phyloP scores from a whole-genome alignment of 1,140 invertebrate species.

The Eupristina koningsbergeri region DNA sequence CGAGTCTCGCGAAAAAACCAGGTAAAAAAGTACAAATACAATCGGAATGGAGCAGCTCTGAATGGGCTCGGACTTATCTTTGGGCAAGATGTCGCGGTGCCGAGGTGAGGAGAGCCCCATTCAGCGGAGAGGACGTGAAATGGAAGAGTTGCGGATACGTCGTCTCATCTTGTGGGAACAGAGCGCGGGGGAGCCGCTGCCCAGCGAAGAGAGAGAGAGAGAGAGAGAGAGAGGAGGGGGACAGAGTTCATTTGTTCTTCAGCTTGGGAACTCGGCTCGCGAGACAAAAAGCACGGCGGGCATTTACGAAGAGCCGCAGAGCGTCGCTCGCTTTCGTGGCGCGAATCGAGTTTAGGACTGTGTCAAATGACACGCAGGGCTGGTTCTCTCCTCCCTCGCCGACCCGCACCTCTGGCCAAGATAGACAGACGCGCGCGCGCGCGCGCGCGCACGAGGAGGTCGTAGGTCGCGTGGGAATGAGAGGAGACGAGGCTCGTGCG shows the following conservation, averaged over 20 bases:
- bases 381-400: not conserved
- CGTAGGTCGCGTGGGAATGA: constrained; percentile 65
- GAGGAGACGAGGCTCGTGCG: constrained; percentile 56
- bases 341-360: constrained; percentile 71
- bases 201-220: not conserved
- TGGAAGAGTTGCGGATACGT: constrained; percentile 28
- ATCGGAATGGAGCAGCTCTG: not conserved
- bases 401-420: constrained; percentile 22
- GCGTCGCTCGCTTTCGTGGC: constrained; percentile 53
- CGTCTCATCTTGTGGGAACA: constrained; percentile 32
- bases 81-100: constrained; percentile 63
- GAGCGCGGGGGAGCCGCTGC: not conserved
- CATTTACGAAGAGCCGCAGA: constrained; percentile 43
- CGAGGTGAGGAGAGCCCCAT: constrained; percentile 35
- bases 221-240: constrained; percentile 14
- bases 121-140: constrained; percentile 8
- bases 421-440: not conserved
- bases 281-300: constrained; percentile 57
- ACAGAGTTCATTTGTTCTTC: constrained; percentile 60
- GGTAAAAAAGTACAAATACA: constrained; percentile 16
- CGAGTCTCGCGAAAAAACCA: constrained; percentile 37
- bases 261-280: constrained; percentile 59
- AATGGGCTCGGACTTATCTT: constrained; percentile 60
- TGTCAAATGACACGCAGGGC: constrained; percentile 66
- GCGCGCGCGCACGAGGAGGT: constrained; percentile 51